Conservation (phyloP, 1,140 invertebrate genomes). For the Grapholita molesta region DNA sequence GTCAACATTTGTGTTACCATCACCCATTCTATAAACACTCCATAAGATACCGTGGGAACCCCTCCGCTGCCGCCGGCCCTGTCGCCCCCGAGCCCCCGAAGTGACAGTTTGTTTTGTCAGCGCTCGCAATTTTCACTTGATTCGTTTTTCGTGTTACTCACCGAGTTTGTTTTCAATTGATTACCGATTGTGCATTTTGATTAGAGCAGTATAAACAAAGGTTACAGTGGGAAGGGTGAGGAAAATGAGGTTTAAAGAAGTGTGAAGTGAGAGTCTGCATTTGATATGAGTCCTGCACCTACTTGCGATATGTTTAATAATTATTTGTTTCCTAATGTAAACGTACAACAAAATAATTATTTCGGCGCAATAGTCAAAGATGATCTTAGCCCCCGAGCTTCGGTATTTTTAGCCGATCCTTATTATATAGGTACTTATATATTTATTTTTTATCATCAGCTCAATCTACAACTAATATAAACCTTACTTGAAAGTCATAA, state of each 20-base stretch:
- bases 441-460: background rate
- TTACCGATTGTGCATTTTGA: constrained; percentile 15
- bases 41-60: constrained; percentile 5
- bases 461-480: too few species aligned
- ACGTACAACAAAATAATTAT: too few species aligned
- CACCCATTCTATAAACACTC: background rate
- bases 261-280: background rate
- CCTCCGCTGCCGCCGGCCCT: background rate
- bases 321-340: background rate
- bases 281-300: too few species aligned
- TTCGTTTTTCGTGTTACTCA: constrained; percentile 12
- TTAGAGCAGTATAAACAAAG: background rate
- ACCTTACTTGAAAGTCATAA: too few species aligned
- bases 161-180: constrained; percentile 16
- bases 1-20: background rate
- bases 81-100: background rate
- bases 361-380: too few species aligned
- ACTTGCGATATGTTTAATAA: too few species aligned
- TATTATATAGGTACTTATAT: background rate
- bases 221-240: background rate
- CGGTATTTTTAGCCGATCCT: too few species aligned
- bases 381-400: too few species aligned
- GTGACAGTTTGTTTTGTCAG: constrained; percentile 7
- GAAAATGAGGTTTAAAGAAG: background rate
- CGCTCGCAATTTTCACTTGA: constrained; percentile 14